Evolutionary conservation across 2,113 vertebrate species (phyloP).

Genomic region (Pseudopodoces humilis): DNA sequence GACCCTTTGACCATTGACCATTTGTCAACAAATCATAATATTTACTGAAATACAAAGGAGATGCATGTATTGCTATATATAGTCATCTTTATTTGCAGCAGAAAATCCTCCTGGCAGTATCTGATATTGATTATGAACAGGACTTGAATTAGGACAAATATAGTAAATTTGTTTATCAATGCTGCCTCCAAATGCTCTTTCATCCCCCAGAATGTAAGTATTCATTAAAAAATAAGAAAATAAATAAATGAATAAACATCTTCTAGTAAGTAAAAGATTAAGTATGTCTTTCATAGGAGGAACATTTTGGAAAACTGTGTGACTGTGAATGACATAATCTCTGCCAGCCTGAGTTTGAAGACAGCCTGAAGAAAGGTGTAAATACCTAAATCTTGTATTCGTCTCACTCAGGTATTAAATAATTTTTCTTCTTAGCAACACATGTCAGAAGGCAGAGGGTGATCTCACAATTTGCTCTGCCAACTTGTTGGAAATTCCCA

Average conservation of each 20-base stretch:
- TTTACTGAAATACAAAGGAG: neutral
- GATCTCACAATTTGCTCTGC: neutral
- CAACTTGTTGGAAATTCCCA: conserved; percentile 1
- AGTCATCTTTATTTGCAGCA: neutral
- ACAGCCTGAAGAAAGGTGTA: neutral
- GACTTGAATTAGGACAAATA: neutral
- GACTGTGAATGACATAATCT: neutral
- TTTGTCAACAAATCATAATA: neutral
- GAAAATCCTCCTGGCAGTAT: neutral
- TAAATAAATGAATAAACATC: neutral
- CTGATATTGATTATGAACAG: neutral
- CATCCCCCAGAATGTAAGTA: neutral
- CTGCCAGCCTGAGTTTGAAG: neutral
- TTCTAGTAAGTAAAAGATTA: neutral
- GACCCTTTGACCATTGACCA: neutral
- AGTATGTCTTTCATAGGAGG: neutral
- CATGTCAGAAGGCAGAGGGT: neutral
- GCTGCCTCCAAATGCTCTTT: neutral
- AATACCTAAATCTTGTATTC: neutral
- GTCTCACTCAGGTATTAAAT: neutral
- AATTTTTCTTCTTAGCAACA: neutral
- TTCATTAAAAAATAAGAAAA: neutral
- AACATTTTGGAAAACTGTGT: neutral
- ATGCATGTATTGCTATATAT: neutral
- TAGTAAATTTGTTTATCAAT: neutral